phyloP scores from a whole-genome alignment of 2,888 invertebrate species.

The Eurois occulta region DNA sequence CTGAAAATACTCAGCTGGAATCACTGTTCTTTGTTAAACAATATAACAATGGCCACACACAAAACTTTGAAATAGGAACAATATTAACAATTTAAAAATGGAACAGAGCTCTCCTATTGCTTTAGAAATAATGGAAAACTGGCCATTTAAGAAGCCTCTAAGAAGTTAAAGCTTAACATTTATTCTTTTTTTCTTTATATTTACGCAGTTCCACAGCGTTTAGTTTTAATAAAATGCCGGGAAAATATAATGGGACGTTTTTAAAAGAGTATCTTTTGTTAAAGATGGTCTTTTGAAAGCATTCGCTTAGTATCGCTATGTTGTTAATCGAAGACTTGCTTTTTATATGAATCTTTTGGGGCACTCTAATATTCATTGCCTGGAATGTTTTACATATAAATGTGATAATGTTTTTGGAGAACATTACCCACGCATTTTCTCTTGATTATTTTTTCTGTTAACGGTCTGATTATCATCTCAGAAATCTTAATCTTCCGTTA shows the following conservation, averaged over 20 bases:
- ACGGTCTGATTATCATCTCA: conserved; percentile 7
- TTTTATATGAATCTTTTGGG: conserved; percentile 37
- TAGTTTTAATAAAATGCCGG: conserved; percentile 66
- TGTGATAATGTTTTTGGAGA: conserved; percentile 11
- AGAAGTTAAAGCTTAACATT: conserved; percentile 57
- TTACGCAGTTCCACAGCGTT: conserved; percentile 64
- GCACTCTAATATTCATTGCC: conserved; percentile 48
- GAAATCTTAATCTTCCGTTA: neutral
- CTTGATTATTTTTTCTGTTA: neutral
- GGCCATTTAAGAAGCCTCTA: conserved; percentile 59
- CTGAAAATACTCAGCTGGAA: neutral
- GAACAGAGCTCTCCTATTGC: conserved; percentile 48
- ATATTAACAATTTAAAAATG: conserved; percentile 54
- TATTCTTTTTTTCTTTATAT: conserved; percentile 59
- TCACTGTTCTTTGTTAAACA: conserved; percentile 1
- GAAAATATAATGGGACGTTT: conserved; percentile 58
- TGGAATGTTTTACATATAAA: conserved; percentile 49
- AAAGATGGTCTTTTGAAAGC: conserved; percentile 49
- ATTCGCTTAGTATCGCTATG: conserved; percentile 41
- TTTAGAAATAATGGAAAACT: conserved; percentile 62
- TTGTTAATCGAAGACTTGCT: conserved; percentile 55
- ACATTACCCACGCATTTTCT: neutral
- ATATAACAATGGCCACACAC: conserved; percentile 15
- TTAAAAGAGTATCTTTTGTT: conserved; percentile 58
- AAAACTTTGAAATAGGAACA: conserved; percentile 22